Percentiles rank a stretch among this genome's conserved stretches.
Evolutionary conservation across 2,797 vertebrate genomes (phyloP).

Genomic region (Hephaestus fuliginosus): DNA sequence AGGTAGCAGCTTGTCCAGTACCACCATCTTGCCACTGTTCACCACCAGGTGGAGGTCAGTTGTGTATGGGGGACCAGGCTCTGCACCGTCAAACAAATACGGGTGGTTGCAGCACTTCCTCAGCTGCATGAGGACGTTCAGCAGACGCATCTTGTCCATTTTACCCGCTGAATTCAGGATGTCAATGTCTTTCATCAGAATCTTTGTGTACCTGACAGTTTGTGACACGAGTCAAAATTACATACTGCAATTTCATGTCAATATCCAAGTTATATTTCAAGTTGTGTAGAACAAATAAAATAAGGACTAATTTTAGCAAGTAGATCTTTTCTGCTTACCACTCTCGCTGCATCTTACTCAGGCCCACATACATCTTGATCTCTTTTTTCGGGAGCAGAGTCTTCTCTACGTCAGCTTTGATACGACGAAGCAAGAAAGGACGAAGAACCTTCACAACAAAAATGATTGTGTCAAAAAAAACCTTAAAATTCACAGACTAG

Average conservation of each 20-base stretch:
- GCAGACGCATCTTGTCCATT: conserved; percentile 97
- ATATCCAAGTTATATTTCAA: not conserved
- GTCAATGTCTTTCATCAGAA: conserved; percentile 99
- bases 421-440: conserved; percentile 96
- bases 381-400: conserved; percentile 98
- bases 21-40: conserved; percentile 98
- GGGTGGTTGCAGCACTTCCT: conserved; percentile 98
- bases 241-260: not conserved
- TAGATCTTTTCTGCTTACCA: conserved; percentile 86
- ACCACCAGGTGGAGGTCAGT: conserved; percentile 97
- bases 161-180: conserved; percentile 98
- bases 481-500: not conserved
- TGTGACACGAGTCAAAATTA: not conserved
- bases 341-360: conserved; percentile 99
- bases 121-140: conserved; percentile 98
- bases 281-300: not conserved
- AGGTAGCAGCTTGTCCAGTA: conserved; percentile 95
- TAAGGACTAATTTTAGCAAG: not conserved
- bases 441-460: conserved; percentile 89
- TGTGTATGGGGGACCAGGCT: conserved; percentile 97
- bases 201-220: conserved; percentile 93
- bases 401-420: conserved; percentile 99
- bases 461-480: not conserved
- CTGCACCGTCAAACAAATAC: conserved; percentile 97
- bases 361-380: conserved; percentile 98